Evolutionary conservation across 2,797 vertebrate genomes (phyloP), one percentile per base, ranked within the genome.

Genomic region (Vespertilio murinus): DNA sequence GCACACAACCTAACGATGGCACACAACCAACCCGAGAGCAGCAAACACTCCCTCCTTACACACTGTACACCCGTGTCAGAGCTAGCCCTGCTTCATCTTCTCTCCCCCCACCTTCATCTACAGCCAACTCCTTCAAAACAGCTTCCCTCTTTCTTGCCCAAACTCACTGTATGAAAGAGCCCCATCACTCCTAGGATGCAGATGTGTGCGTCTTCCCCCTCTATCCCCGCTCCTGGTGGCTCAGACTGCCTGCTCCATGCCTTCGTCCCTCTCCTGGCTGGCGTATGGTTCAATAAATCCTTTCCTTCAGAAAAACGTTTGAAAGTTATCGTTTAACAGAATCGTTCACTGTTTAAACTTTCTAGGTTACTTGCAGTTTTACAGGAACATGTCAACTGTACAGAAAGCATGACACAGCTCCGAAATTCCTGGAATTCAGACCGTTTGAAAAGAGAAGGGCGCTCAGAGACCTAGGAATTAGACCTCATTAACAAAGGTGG

Each of bases 391-490:
- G 9, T 20, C 22, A 6, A 61, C 33, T 77, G 30, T 16, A 77
- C 49, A 86, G 86, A 47, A 42, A 81, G 73, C n/a, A 69, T 45
- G 28, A 70, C 45, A 54, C 2, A 35, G 20, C 74, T 88, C 38
- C 30, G 49, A 45, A 95, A 85, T 42, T 74, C 86, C 81, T 5
- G 78, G 35, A 67, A 67, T 74, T 61, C n/a, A 11, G n/a, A 67
- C 17, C 8, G 71, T 23, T 20, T 28, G n/a, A 14, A 65, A 1
- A 82, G 30, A 35, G 10, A 87, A 75, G 4, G 20, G 30, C 30
- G 22, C 77, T 79, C 80, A 71, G 45, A 94, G 35, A 69, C 16
- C 22, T 95, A 54, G 70, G 95, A 47, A 74, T 86, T 79, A 94
- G 74, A 45, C 25, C 25, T 91, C 25, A 2, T 67, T 89, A 87